A percentile compares a stretch with the other conserved stretches of the same genome.
phyloP scores from a whole-genome alignment of 37 sponge, comb jelly and placozoan species.

The Hormiphora californensis region DNA sequence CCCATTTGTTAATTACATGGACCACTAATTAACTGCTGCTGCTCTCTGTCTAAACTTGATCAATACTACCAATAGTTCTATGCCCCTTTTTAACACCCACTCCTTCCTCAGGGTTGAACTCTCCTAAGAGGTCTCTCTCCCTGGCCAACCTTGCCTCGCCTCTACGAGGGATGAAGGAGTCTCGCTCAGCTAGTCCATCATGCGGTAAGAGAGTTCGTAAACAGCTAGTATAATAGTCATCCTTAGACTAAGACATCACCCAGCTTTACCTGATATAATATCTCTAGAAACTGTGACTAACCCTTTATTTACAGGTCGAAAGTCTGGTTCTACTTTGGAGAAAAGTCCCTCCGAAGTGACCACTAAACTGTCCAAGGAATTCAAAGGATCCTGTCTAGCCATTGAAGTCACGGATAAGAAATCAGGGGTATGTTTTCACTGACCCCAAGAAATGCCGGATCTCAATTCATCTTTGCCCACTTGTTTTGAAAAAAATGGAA shows the following conservation, averaged over 20 bases:
- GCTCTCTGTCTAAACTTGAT: too few species aligned
- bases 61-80: too few species aligned
- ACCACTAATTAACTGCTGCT: too few species aligned
- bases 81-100: too few species aligned
- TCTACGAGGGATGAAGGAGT: slow-evolving; percentile 9
- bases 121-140: slow-evolving; percentile 10
- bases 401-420: slow-evolving; percentile 35
- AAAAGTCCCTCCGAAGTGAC: too few species aligned
- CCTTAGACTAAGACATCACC: background rate
- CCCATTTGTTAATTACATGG: too few species aligned
- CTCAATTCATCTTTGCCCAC: too few species aligned
- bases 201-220: background rate
- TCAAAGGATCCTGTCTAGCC: slow-evolving; percentile 43
- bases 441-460: too few species aligned
- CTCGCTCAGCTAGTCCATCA: slow-evolving; percentile 1
- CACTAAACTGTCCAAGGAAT: too few species aligned
- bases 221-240: background rate
- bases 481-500: too few species aligned
- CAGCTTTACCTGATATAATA: background rate
- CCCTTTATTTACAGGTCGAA: slow-evolving; percentile 40
- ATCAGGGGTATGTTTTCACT: background rate
- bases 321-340: slow-evolving; percentile 26
- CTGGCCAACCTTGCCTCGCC: slow-evolving; percentile 47
- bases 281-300: too few species aligned
- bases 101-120: slow-evolving; percentile 19